Evolutionary conservation across 2,113 vertebrate genomes (phyloP).

Genomic region (Cettia cetti): DNA sequence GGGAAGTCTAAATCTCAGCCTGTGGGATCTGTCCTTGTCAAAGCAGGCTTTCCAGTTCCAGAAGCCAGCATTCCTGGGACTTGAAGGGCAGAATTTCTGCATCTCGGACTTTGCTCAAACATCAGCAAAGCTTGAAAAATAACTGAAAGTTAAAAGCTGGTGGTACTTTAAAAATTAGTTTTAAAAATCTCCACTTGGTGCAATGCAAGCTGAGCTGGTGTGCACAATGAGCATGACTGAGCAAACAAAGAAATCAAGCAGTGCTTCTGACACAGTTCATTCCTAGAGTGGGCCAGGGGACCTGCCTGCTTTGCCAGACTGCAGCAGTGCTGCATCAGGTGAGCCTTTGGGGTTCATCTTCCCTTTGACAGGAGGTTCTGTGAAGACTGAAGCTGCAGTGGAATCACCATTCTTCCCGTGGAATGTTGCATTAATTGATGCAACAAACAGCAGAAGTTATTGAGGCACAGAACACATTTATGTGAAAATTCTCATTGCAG

Average conservation of each 20-base stretch:
- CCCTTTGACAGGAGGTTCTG: neutral
- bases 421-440: neutral
- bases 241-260: neutral
- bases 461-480: neutral
- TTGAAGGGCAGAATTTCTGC: neutral
- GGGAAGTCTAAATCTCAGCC: neutral
- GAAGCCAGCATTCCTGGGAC: neutral
- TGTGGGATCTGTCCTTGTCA: neutral
- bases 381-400: neutral
- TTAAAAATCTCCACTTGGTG: neutral
- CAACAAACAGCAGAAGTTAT: neutral
- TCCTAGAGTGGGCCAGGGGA: too few species aligned
- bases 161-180: neutral
- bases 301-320: neutral
- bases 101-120: neutral
- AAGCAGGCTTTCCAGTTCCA: neutral
- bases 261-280: neutral
- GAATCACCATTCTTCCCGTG: neutral
- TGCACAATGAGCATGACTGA: neutral
- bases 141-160: neutral
- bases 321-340: rapidly evolving
- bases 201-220: neutral
- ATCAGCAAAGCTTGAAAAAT: neutral
- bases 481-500: neutral
- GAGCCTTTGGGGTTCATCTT: neutral